Base-by-base conservation (phyloP, 2,888 invertebrate species). In the Thalpophila matura region DNA sequence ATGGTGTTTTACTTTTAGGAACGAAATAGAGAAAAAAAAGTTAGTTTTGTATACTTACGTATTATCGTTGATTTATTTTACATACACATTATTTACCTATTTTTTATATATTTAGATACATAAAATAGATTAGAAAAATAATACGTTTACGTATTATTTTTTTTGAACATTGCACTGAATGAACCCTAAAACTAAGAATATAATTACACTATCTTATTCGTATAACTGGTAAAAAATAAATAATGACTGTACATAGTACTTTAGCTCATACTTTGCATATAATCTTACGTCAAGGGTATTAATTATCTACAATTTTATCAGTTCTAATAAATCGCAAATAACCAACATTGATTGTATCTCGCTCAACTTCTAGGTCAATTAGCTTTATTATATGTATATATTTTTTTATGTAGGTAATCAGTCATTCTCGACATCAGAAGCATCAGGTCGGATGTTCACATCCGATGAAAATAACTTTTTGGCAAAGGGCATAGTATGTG, bases 181-280 rank as follows among this genome's bases (percentile, higher is more conserved):
- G 49, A 38, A 1, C 10, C 49, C 54, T 63, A 57, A 50, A 42
- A 54, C 45, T 70, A 58, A 33, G 14, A 50, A 57, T 43, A 35
- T 35, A n/a, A n/a, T n/a, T n/a, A n/a, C n/a, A n/a, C n/a, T n/a
- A 1, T 40, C 49, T 16, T 53, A 62, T 62, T 67, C 46, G 24
- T 62, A 68, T 14, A 45, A 60, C 38, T 0, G 2, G 45, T 60
- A 55, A 55, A 55, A 54, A 61, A 55, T 55, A 35, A 24, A 6
- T 33, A 24, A 6, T 33, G 33, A 40, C 45, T n/a, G 5, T 42
- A 7, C n/a, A 35, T 20, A 24, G 5, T 24, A 18, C 27, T 12
- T 33, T 27, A 33, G 10, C 45, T 43, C 9, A 4, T 24, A 38
- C 9, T 10, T 38, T 20, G 33, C 10, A 57, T 10, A 37, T 16